phyloP scores from a whole-genome alignment of 2,113 vertebrate genomes.

The Calonectris borealis region DNA sequence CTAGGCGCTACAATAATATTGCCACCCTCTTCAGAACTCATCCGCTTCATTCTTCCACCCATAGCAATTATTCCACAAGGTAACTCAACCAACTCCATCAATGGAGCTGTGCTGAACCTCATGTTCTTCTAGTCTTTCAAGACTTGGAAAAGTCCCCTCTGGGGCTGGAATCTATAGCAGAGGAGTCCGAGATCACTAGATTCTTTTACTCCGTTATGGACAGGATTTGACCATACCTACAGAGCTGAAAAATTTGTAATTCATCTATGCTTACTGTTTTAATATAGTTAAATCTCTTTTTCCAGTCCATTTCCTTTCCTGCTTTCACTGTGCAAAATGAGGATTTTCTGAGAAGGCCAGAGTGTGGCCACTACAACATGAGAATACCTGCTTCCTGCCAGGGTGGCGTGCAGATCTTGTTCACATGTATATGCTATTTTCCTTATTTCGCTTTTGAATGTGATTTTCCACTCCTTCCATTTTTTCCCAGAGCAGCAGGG shows the following conservation, averaged over 20 bases:
- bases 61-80: not conserved
- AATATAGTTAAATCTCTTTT: not conserved
- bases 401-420: not conserved
- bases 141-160: not conserved
- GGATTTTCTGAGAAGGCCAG: not conserved
- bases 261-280: not conserved
- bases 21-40: not conserved
- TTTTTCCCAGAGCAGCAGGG: not conserved
- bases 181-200: not conserved
- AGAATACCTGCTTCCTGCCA: not conserved
- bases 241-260: not conserved
- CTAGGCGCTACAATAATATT: not conserved
- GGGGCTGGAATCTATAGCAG: not conserved
- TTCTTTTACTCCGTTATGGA: not conserved
- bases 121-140: not conserved
- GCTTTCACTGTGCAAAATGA: not conserved
- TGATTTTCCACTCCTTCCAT: not conserved
- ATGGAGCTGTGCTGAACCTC: not conserved
- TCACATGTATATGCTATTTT: not conserved
- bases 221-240: not conserved
- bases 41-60: not conserved
- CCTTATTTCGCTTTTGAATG: not conserved
- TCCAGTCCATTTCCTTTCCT: not conserved
- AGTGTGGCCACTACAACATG: not conserved
- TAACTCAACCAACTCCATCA: not conserved